Base-by-base conservation (phyloP, 1,140 invertebrate species). In the Euura saliciscinereae region DNA sequence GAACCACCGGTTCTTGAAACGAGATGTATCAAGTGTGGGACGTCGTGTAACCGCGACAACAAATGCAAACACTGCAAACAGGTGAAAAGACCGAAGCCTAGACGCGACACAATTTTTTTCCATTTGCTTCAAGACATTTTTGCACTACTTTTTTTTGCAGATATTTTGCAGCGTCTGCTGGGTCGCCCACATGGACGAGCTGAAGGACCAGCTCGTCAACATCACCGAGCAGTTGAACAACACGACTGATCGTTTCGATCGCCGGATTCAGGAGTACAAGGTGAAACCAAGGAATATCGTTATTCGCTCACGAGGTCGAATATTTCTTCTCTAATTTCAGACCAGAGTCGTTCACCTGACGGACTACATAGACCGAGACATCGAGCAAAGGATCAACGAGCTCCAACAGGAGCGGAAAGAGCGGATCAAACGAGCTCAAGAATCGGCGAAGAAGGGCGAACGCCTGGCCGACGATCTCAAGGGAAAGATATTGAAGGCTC, bases 101-200 rank as follows among this genome's bases (percentile, higher is more conserved):
- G 4, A n/a, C 28, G 67, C 28, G 28, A 28, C 28, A 28, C 28
- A 28, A 28, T 28, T 28, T 28, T 28, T 28, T 28, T 28, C 1
- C 28, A 28, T 1, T 28, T 28, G 28, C 28, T 28, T 28, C 28
- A 28, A 28, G 28, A 28, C 28, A 28, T 28, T 28, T 28, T 45
- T 51, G 44, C n/a, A 46, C n/a, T 42, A 42, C 71, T 66, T 45
- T 44, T 13, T 72, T 74, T 77, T 76, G 65, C 76, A 90, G 89
- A 88, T 86, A 73, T 90, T 90, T 77, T 91, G 90, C 77, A 79
- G 80, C 51, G 81, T 90, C 10, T 91, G 91, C 76, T 90, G 89
- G 88, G 83, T 84, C 4, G 84, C 86, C 59, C 90, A 91, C 79
- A 81, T 92, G 65, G 83, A 86, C 13, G 89, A 91, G 75, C 85